Evolutionary conservation across 2,888 invertebrate species (phyloP), one percentile per base, ranked within the genome.

Genomic region (Euspilapteryx auroguttella): DNA sequence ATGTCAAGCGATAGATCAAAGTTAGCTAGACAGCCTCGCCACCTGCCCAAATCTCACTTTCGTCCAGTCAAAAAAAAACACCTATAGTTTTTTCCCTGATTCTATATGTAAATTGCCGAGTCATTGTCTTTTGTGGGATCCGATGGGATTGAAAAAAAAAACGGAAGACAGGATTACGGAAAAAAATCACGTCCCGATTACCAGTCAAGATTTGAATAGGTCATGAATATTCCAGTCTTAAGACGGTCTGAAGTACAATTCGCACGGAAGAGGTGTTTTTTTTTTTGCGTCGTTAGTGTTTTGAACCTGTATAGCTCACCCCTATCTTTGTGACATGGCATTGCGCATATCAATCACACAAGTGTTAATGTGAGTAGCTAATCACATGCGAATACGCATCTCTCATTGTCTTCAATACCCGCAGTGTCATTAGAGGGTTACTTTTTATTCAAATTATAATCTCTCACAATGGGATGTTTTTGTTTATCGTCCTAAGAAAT

Each of bases 1-100:
- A n/a, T n/a, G n/a, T n/a, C n/a, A n/a, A n/a, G n/a, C n/a, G n/a
- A n/a, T n/a, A n/a, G n/a, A n/a, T n/a, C n/a, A n/a, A n/a, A n/a
- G n/a, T n/a, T n/a, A n/a, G n/a, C n/a, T n/a, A n/a, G n/a, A n/a
- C n/a, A n/a, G 40, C 45, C 45, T 43, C 32, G 44, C 45, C 69
- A 68, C 71, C 71, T 69, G 69, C 68, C 48, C 34, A 47, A 53
- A 55, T 58, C 58, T 65, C 66, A 64, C 71, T 71, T 63, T 71
- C 66, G 50, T 57, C 58, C 44, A 37, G 39, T 44, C 9, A 31
- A 42, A 47, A 48, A 40, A 40, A 39, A 38, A 36, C 35, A 41
- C 46, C 45, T 42, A 36, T 22, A 46, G 55, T 59, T 59, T 59
- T 49, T 35, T 30, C 34, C 32, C 39, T 45, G 63, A 66, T 64